Evolutionary conservation across 1,140 invertebrate genomes (phyloP), one percentile per base, ranked within the genome.

Genomic region (Sarcophaga peregrina): DNA sequence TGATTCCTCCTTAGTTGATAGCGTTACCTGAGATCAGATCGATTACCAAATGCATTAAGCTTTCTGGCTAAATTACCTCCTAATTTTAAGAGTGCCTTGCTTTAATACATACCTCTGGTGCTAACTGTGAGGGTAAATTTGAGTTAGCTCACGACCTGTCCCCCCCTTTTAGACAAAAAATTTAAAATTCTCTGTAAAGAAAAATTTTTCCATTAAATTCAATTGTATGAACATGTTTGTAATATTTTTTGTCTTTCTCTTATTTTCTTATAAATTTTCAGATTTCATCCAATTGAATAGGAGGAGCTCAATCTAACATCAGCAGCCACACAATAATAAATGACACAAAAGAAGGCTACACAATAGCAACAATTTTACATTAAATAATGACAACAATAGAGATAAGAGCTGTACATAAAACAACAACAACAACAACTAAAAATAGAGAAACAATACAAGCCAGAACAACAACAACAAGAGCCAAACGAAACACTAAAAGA

Each of bases 351-450:
- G 11, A 62, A 68, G 25, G 25, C 25, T 37, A 2, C 25, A 17
- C 6, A 68, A 68, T 17, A 58, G 8, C 17, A 68, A 20, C 8
- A 20, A 68, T 68, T 20, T n/a, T 9, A n/a, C 7, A 68, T 7
- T 68, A 68, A 68, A 68, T 68, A 68, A 68, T 68, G 62, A 68
- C 62, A 68, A 68, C 62, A 68, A 68, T 68, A 68, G 62, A 68
- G 62, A 68, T 68, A 68, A 68, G n/a, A 68, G 17, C 62, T 20
- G 20, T 68, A 20, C 17, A 68, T 68, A 68, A 7, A 58, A 13
- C 54, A 2, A 68, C 17, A 25, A 68, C 5, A 68, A 10, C 62
- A 20, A 68, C 62, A 68, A 10, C 62, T 37, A 37, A 37, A 37
- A 37, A 37, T 37, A 37, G 25, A 37, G 25, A 37, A 25, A 68